A percentile compares a stretch with the other conserved stretches of the same genome.
Evolutionary conservation across 2,888 invertebrate genomes (phyloP).

Genomic region (Seladonia tumulorum): DNA sequence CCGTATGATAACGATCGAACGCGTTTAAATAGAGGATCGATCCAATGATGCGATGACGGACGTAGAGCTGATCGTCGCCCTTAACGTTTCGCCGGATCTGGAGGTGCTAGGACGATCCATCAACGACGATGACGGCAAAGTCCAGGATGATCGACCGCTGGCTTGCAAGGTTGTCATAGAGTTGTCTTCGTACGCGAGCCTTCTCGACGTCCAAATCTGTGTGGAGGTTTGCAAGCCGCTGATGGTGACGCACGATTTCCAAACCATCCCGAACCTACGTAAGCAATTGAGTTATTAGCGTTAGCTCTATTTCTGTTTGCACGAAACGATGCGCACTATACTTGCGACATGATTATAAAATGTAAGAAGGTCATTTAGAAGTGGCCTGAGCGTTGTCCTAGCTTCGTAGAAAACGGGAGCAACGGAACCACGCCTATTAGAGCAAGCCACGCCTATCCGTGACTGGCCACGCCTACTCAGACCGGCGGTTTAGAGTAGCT

Average conservation of each 20-base stretch:
- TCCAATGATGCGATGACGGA: conserved; percentile 82
- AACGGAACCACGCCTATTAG: background rate
- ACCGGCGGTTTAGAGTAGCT: too few relatives aligned
- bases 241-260: conserved; percentile 85
- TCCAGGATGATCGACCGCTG: conserved; percentile 75
- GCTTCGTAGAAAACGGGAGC: background rate
- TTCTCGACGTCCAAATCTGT: conserved; percentile 89
- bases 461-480: too few relatives aligned
- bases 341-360: background rate
- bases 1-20: background rate
- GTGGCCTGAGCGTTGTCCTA: too few relatives aligned
- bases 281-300: conserved; percentile 47
- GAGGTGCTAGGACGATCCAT: conserved; percentile 74
- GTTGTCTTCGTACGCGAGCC: conserved; percentile 86
- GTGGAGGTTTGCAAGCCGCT: conserved; percentile 87
- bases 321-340: background rate
- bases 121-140: conserved; percentile 59
- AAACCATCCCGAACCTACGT: conserved; percentile 83
- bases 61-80: conserved; percentile 85
- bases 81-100: conserved; percentile 84
- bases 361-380: background rate
- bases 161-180: conserved; percentile 87
- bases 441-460: background rate
- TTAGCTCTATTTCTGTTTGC: background rate
- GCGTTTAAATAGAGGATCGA: conserved; percentile 59